Percentiles rank a stretch among this genome's conserved stretches.
Conservation (phyloP, 1,140 invertebrate genomes). For the Drusus annulatus region DNA sequence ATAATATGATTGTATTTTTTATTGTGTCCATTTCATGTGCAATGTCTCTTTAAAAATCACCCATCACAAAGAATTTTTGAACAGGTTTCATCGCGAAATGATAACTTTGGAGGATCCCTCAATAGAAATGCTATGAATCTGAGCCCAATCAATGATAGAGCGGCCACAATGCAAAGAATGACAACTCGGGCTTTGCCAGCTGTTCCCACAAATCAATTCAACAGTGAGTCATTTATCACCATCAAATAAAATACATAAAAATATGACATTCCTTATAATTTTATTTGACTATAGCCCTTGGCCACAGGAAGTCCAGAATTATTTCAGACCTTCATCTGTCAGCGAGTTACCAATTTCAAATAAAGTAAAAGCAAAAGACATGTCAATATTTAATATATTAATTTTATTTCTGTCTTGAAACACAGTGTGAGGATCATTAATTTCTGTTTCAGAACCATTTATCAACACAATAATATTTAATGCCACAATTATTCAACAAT, state of each 20-base stretch:
- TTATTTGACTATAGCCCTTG: background rate
- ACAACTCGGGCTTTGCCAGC: constrained; percentile 69
- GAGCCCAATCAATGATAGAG: constrained; percentile 46
- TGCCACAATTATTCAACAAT: too few species aligned
- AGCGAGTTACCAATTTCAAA: too few species aligned
- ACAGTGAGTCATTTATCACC: constrained; percentile 16
- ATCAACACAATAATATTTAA: too few species aligned
- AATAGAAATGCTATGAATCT: constrained; percentile 68
- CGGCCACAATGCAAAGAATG: constrained; percentile 64
- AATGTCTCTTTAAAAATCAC: constrained; percentile 10
- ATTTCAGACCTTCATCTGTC: too few species aligned
- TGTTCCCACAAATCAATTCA: constrained; percentile 60
- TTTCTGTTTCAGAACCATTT: too few species aligned
- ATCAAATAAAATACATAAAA: background rate
- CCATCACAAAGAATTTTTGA: constrained; percentile 49
- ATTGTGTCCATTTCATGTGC: background rate
- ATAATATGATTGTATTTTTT: background rate
- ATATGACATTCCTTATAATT: background rate
- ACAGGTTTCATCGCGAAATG: constrained; percentile 55
- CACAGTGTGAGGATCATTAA: too few species aligned
- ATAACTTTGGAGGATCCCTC: constrained; percentile 53
- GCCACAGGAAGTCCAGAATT: background rate
- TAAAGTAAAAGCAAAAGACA: too few species aligned
- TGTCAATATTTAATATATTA: too few species aligned
- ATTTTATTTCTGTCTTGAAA: too few species aligned